Evolutionary conservation across 2,797 vertebrate species (phyloP), one percentile per base, ranked within the genome.

Genomic region (Acanthopagrus latus): DNA sequence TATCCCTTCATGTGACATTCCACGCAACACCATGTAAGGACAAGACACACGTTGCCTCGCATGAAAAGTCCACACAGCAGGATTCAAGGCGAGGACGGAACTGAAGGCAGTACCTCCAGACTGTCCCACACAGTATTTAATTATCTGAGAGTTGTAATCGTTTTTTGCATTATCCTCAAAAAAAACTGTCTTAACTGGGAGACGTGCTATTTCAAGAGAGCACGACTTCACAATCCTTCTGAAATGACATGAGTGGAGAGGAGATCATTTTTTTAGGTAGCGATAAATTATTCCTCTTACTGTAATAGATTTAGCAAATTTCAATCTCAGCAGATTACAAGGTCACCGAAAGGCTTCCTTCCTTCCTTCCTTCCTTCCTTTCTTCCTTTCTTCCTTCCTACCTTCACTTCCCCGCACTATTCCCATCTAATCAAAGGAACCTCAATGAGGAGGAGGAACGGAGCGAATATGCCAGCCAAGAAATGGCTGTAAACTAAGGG

Each of bases 401-500:
- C n/a, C n/a, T n/a, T n/a, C n/a, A 50, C 7, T 43, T 69, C 6
- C 38, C 14, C 46, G 16, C 43, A 54, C 21, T 59, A 52, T 46
- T 79, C 20, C 20, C 47, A 20, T 64, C 38, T 33, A 43, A 57
- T 76, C 51, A 60, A 69, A 82, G 68, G 18, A 64, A 57, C 23
- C 68, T 38, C 13, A 69, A 64, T n/a, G 43, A n/a, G 54, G 29
- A 62, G 29, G 67, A 29, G 57, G 29, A 74, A 64, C 12, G 21
- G 41, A 68, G 46, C 29, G 38, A 74, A 51, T 52, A 80, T 57
- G 44, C 58, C 66, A 82, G 62, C 64, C 46, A 77, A 73, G 80
- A 84, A 71, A 71, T 8, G 64, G 83, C 80, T 81, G 84, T 92
- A 93, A 94, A 92, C 83, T 62, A 87, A 66, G 66, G 58, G 54